phyloP scores from a whole-genome alignment of 1,140 invertebrate genomes.

The Pantala flavescens region DNA sequence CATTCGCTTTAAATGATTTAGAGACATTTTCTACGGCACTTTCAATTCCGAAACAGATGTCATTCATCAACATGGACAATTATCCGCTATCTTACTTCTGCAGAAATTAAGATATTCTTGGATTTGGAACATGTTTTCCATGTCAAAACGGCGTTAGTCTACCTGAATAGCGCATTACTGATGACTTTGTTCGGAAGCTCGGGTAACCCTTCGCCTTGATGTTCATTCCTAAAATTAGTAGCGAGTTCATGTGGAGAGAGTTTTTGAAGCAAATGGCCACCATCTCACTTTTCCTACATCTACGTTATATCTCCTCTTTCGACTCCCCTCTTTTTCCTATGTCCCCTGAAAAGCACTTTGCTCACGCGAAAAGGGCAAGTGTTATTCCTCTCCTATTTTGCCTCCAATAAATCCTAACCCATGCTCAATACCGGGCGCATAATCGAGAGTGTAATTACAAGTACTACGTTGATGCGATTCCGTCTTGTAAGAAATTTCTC shows the following conservation, averaged over 20 bases:
- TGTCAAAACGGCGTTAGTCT: too few species aligned
- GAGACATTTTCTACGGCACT: too few species aligned
- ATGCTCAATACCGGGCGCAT: too few species aligned
- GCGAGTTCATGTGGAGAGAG: not conserved
- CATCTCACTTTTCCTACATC: not conserved
- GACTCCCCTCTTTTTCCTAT: not conserved
- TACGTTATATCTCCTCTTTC: not conserved
- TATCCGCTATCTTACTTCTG: too few species aligned
- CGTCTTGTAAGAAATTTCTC: too few species aligned
- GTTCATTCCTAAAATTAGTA: conserved; percentile 4
- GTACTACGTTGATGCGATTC: too few species aligned
- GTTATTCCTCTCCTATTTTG: not conserved
- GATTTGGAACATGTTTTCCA: too few species aligned
- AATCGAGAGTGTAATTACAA: too few species aligned
- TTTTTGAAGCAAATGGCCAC: not conserved
- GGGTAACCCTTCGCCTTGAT: not conserved
- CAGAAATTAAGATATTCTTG: too few species aligned
- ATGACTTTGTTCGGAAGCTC: not conserved
- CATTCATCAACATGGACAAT: too few species aligned
- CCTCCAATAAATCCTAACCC: not conserved
- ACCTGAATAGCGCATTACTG: not conserved
- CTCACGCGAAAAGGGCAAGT: conserved; percentile 8
- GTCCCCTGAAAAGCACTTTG: not conserved
- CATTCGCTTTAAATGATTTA: too few species aligned
- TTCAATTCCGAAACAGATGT: too few species aligned